A percentile compares a stretch with the other conserved stretches of the same genome.
Conservation (phyloP, 2,113 vertebrate species). For the Erinaceus europaeus region DNA sequence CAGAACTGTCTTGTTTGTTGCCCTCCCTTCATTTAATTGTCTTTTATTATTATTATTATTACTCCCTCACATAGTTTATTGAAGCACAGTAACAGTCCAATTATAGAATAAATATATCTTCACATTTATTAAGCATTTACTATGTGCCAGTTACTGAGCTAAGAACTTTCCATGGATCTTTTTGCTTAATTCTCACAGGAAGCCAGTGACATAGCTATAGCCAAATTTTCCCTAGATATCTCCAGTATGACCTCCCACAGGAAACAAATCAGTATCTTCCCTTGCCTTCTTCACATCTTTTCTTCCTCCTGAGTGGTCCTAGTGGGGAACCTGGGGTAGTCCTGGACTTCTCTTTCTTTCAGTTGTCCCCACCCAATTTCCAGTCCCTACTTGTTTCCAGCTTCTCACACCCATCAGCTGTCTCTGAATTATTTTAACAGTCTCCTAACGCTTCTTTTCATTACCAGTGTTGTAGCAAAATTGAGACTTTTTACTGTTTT, state of each 20-base stretch:
- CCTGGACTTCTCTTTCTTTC: neutral
- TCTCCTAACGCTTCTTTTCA: neutral
- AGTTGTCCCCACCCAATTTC: neutral
- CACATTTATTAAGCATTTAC: neutral
- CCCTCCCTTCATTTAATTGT: neutral
- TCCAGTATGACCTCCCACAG: neutral
- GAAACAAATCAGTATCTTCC: neutral
- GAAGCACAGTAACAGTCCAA: neutral
- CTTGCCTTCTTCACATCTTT: neutral
- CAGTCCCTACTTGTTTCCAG: neutral
- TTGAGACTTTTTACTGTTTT: no score
- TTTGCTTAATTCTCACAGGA: neutral
- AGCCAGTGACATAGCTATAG: neutral
- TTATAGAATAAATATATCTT: neutral
- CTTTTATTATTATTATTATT: neutral
- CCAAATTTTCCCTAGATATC: neutral
- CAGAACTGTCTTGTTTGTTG: no score
- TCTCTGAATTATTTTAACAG: neutral
- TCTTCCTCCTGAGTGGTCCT: neutral
- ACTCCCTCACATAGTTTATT: neutral
- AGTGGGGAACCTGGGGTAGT: neutral
- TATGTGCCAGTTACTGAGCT: neutral
- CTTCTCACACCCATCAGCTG: rapidly evolving
- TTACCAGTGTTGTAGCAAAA: neutral
- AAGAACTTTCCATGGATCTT: neutral